A percentile compares a stretch with the other conserved stretches of the same genome.
Evolutionary conservation across 1,140 invertebrate species (phyloP).

Genomic region (Calliopsis andreniformis): DNA sequence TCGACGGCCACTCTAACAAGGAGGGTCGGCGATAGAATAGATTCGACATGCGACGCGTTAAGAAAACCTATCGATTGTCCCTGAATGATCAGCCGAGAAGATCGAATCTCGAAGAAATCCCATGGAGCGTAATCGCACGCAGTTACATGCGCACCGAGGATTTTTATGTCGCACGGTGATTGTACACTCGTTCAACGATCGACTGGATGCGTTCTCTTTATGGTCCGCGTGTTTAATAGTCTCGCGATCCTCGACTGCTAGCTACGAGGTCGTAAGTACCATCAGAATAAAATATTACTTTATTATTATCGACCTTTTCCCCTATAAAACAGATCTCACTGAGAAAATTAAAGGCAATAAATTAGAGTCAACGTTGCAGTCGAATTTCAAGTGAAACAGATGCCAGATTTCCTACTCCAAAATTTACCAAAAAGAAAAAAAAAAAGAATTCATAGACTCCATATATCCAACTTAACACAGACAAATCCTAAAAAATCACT

Average conservation of each 20-base stretch:
- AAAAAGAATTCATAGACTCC: too few species aligned
- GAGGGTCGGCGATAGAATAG: constrained; percentile 41
- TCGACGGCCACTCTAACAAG: constrained; percentile 53
- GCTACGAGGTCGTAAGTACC: constrained; percentile 22
- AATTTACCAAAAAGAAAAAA: too few species aligned
- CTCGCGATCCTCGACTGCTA: constrained; percentile 6
- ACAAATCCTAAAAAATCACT: too few species aligned
- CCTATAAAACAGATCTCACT: too few species aligned
- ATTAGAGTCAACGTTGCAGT: too few species aligned
- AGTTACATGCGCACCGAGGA: neutral
- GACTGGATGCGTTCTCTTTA: constrained; percentile 46
- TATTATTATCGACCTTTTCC: neutral
- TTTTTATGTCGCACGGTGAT: constrained; percentile 12
- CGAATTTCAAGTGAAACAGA: too few species aligned
- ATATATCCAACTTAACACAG: too few species aligned
- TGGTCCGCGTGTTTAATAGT: constrained; percentile 27
- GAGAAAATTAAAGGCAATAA: too few species aligned
- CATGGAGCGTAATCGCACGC: constrained; percentile 32
- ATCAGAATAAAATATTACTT: neutral
- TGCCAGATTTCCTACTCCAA: too few species aligned
- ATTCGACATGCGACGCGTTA: constrained; percentile 19
- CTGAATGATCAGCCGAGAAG: constrained; percentile 53
- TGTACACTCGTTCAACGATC: constrained; percentile 25
- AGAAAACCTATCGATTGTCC: constrained; percentile 61
- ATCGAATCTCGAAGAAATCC: constrained; percentile 61